Percentiles rank a stretch among this genome's conserved stretches.
These are phyloP conservation scores for Limnephilus marmoratus DNA, from an alignment of 2,888 invertebrate species.

Conservation along the genomic window DNA sequence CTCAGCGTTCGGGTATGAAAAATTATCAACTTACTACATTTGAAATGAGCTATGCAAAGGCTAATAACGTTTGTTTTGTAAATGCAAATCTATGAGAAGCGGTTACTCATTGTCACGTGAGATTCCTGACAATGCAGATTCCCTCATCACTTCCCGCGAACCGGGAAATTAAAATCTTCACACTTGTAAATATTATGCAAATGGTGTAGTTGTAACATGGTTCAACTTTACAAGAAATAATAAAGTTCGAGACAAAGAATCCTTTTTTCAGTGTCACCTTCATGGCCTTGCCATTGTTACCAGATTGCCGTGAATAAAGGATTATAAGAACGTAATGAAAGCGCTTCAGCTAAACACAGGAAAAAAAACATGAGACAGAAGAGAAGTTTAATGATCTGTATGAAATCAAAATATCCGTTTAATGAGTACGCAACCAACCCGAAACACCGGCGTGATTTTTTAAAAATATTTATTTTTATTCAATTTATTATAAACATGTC, in stretches of 20 bases:
- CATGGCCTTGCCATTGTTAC: not conserved
- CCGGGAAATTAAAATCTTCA: not conserved
- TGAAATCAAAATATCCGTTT: not conserved
- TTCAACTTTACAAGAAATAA: not conserved
- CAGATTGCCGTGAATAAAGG: not conserved
- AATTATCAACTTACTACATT: not conserved
- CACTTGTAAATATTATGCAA: not conserved
- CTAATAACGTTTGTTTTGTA: not conserved
- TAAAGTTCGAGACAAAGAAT: not conserved
- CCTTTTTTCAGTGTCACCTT: not conserved
- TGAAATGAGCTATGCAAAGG: not conserved
- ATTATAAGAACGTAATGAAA: not conserved
- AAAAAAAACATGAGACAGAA: not conserved
- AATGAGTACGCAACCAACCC: not conserved
- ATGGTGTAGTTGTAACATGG: not conserved
- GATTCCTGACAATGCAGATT: not conserved
- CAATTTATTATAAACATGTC: too few species aligned
- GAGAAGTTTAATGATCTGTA: not conserved
- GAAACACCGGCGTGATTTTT: not conserved
- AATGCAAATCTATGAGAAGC: not conserved
- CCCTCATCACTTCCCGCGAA: not conserved
- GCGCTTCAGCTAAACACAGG: not conserved
- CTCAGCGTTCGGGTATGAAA: too few species aligned
- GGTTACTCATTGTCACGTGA: not conserved
- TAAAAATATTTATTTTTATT: too few species aligned